phyloP scores from a whole-genome alignment of 2,888 invertebrate species.

The Lepidochitona cinerea region DNA sequence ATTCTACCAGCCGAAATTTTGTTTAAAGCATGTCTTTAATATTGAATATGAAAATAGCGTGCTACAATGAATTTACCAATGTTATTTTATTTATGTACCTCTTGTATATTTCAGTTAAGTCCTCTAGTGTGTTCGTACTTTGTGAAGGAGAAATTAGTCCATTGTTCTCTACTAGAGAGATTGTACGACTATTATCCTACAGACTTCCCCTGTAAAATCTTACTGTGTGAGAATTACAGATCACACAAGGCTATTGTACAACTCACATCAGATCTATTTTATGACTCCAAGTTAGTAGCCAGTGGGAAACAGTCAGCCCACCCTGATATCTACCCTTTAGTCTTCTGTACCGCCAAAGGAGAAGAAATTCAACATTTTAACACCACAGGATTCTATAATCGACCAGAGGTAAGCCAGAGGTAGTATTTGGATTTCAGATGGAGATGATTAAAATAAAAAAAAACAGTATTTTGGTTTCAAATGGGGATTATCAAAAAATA shows the following conservation, averaged over 20 bases:
- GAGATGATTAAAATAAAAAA: too few species aligned
- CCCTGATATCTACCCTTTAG: slow-evolving; percentile 80
- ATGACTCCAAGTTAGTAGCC: slow-evolving; percentile 82
- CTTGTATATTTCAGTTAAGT: slow-evolving; percentile 75
- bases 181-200: slow-evolving; percentile 83
- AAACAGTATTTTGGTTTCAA: too few species aligned
- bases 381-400: slow-evolving; percentile 85
- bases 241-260: slow-evolving; percentile 86
- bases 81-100: neutral
- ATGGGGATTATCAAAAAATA: too few species aligned
- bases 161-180: slow-evolving; percentile 82
- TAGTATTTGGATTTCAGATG: too few species aligned
- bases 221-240: slow-evolving; percentile 86
- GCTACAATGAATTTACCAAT: too few species aligned
- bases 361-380: slow-evolving; percentile 83
- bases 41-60: too few species aligned
- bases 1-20: too few species aligned
- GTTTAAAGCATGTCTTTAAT: too few species aligned
- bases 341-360: slow-evolving; percentile 85
- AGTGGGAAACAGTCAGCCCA: slow-evolving; percentile 82
- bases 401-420: slow-evolving; percentile 77
- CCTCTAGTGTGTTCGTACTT: slow-evolving; percentile 83
- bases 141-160: slow-evolving; percentile 67
- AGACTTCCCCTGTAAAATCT: slow-evolving; percentile 83
- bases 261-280: slow-evolving; percentile 86